phyloP scores from a whole-genome alignment of 2,888 invertebrate genomes.

The Scaptomyza polygonia region DNA sequence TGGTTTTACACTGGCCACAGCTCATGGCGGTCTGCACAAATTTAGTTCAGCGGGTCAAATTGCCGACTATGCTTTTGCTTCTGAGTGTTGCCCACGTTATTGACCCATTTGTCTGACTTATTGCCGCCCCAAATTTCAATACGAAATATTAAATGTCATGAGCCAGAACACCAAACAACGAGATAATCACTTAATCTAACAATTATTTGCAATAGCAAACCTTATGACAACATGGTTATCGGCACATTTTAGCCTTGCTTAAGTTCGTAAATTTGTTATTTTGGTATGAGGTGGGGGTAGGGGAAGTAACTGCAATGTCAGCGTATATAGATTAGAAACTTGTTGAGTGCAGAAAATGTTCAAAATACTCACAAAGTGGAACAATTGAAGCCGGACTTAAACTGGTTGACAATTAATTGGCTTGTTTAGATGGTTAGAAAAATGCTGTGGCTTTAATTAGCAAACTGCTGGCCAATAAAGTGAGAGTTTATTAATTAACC shows the following conservation, averaged over 20 bases:
- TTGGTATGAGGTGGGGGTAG: background rate
- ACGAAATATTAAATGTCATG: constrained; percentile 34
- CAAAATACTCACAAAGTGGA: constrained; percentile 62
- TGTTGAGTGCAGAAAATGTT: constrained; percentile 33
- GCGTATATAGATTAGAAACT: constrained; percentile 44
- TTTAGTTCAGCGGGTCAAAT: constrained; percentile 74
- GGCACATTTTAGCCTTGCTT: constrained; percentile 7
- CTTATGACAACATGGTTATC: constrained; percentile 32
- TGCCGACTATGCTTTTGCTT: constrained; percentile 16
- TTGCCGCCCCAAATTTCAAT: constrained; percentile 30
- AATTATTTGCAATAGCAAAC: background rate
- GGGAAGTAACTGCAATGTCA: background rate
- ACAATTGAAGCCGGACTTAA: constrained; percentile 72
- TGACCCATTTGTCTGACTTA: constrained; percentile 59
- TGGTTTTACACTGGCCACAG: constrained; percentile 55
- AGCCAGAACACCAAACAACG: constrained; percentile 2
- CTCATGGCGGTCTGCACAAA: constrained; percentile 40
- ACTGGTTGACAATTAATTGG: constrained; percentile 37
- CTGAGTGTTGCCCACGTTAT: constrained; percentile 17
- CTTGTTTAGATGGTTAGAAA: constrained; percentile 24
- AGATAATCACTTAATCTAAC: constrained; percentile 34
- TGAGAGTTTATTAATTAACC: constrained; percentile 69
- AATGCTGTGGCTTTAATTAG: constrained; percentile 45
- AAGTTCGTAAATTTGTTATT: background rate
- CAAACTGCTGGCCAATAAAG: constrained; percentile 47